Evolutionary conservation across 1,140 invertebrate genomes (phyloP).

Genomic region (Orius insidiosus): DNA sequence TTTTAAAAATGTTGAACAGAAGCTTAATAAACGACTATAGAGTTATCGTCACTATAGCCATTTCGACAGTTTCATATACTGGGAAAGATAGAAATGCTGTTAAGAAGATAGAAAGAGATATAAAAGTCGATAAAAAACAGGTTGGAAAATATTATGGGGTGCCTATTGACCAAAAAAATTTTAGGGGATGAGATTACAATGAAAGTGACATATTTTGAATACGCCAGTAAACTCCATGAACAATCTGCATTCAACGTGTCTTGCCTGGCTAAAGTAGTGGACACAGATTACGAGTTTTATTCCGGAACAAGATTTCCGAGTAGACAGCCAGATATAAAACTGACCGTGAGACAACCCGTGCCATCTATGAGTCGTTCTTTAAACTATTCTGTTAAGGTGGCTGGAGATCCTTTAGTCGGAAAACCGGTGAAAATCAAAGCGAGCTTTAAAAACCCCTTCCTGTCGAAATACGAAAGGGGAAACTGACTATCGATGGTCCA

Average conservation of each 20-base stretch:
- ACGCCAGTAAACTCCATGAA: slow-evolving; percentile 54
- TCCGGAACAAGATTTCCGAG: slow-evolving; percentile 79
- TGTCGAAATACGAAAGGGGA: slow-evolving; percentile 48
- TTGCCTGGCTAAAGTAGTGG: slow-evolving; percentile 58
- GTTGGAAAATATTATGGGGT: too few species aligned
- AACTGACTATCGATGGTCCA: slow-evolving; percentile 62
- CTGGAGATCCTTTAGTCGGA: slow-evolving; percentile 34
- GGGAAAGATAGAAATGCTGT: slow-evolving; percentile 52
- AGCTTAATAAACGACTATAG: slow-evolving; percentile 41
- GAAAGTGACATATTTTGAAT: slow-evolving; percentile 62
- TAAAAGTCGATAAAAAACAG: slow-evolving; percentile 38
- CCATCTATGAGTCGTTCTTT: not conserved
- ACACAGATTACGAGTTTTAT: slow-evolving; percentile 74
- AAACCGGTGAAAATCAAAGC: slow-evolving; percentile 45
- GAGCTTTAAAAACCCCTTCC: slow-evolving; percentile 71
- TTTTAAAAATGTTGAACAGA: slow-evolving; percentile 52
- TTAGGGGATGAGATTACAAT: slow-evolving; percentile 44
- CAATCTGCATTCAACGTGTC: slow-evolving; percentile 71
- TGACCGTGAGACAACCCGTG: slow-evolving; percentile 33
- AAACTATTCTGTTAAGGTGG: not conserved
- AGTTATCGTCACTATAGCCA: slow-evolving; percentile 49
- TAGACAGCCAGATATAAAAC: slow-evolving; percentile 73
- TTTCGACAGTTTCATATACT: slow-evolving; percentile 66
- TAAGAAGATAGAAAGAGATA: slow-evolving; percentile 47
- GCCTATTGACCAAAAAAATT: too few species aligned